Evolutionary conservation across 2,888 invertebrate species (phyloP).

Genomic region (Phymatocera aterrima): DNA sequence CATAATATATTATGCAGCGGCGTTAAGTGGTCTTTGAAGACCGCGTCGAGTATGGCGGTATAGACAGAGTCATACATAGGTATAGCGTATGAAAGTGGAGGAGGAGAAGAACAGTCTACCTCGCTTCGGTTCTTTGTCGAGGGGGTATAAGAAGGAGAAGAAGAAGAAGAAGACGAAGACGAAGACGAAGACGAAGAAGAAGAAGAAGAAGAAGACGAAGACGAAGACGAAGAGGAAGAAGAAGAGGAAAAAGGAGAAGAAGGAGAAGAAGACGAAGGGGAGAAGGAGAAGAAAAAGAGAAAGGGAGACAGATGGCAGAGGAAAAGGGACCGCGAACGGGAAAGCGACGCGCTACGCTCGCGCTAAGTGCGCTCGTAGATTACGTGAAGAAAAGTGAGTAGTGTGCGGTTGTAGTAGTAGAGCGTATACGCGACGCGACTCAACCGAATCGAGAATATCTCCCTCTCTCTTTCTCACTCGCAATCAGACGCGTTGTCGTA

Average conservation of each 20-base stretch:
- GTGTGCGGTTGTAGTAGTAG: too few species aligned
- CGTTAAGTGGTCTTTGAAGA: conserved; percentile 66
- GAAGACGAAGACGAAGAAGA: too few species aligned
- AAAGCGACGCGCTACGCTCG: not conserved
- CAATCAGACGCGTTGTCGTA: too few species aligned
- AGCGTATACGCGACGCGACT: too few species aligned
- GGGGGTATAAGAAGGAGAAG: too few species aligned
- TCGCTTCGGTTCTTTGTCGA: too few species aligned
- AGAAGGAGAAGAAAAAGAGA: conserved; percentile 59
- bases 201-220: too few species aligned
- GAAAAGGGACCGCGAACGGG: conserved; percentile 45
- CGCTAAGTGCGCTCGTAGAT: conserved; percentile 73
- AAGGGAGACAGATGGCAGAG: conserved; percentile 4
- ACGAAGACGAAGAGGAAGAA: too few species aligned
- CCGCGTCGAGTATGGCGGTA: conserved; percentile 21
- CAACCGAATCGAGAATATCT: too few species aligned
- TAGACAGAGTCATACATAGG: too few species aligned
- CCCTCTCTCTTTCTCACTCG: too few species aligned
- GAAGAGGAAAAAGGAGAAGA: conserved; percentile 7
- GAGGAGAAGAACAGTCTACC: conserved; percentile 36
- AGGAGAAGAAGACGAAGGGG: conserved; percentile 48
- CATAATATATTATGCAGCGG: conserved; percentile 70
- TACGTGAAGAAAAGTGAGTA: conserved; percentile 62
- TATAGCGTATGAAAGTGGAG: not conserved
- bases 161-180: too few species aligned